Percentiles rank a stretch among this genome's conserved stretches.
Conservation (phyloP, 2,888 invertebrate species). For the Chrysotoxum bicinctum region DNA sequence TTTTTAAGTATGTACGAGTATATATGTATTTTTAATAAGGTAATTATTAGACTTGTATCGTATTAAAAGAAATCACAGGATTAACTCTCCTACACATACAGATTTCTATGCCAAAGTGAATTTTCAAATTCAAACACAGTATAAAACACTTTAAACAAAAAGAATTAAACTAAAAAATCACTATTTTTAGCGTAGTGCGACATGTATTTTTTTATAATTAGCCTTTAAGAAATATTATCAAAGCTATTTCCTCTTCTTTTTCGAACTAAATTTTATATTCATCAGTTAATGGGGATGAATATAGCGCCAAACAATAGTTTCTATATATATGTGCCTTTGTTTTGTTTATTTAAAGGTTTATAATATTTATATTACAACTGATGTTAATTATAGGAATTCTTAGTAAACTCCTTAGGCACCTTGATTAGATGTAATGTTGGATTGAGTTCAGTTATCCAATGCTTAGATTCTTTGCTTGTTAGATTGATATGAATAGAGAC, state of each 20-base stretch:
- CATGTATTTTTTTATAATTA: constrained; percentile 67
- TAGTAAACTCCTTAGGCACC: constrained; percentile 47
- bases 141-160: constrained; percentile 30
- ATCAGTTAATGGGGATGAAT: constrained; percentile 28
- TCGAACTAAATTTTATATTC: constrained; percentile 40
- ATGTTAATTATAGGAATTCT: constrained; percentile 48
- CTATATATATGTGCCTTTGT: constrained; percentile 73
- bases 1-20: constrained; percentile 17
- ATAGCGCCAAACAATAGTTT: constrained; percentile 69
- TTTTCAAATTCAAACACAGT: constrained; percentile 68
- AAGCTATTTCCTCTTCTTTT: constrained; percentile 50
- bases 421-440: constrained; percentile 29
- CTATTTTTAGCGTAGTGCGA: constrained; percentile 48
- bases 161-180: constrained; percentile 14
- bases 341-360: constrained; percentile 66
- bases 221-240: constrained; percentile 39
- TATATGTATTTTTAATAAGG: constrained; percentile 1
- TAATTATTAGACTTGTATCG: constrained; percentile 23
- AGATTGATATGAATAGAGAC: constrained; percentile 2
- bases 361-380: constrained; percentile 43
- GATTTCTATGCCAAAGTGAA: constrained; percentile 72
- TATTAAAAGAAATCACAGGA: constrained; percentile 51
- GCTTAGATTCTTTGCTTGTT: constrained; percentile 35
- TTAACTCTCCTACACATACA: constrained; percentile 28
- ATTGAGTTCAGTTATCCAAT: constrained; percentile 34